phyloP scores from a whole-genome alignment of 2,797 vertebrate genomes.

The Peromyscus aztecus region DNA sequence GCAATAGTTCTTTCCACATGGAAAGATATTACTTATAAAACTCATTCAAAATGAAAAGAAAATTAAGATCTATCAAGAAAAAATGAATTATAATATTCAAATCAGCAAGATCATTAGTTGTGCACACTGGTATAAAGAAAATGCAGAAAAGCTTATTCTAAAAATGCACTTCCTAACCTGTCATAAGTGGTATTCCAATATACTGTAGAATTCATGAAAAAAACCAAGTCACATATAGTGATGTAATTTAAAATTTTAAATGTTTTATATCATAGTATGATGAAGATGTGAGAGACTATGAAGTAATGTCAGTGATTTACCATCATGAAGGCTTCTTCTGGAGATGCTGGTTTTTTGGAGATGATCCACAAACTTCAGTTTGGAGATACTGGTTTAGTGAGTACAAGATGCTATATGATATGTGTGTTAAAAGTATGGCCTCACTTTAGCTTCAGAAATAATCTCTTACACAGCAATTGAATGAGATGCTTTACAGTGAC shows the following conservation, averaged over 20 bases:
- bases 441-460: neutral
- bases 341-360: slow-evolving; percentile 91
- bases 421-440: neutral
- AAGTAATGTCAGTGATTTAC: slow-evolving; percentile 84
- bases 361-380: slow-evolving; percentile 87
- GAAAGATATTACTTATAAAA: neutral
- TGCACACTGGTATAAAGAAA: neutral
- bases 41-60: neutral
- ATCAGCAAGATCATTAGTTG: neutral
- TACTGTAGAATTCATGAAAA: neutral
- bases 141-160: neutral
- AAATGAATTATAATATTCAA: neutral
- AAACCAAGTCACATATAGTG: neutral
- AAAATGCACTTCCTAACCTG: neutral
- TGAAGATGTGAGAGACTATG: neutral
- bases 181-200: neutral
- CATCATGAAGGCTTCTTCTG: slow-evolving; percentile 95
- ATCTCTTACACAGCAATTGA: neutral
- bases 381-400: slow-evolving; percentile 93
- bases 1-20: neutral
- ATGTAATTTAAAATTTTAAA: neutral
- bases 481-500: neutral
- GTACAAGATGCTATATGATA: slow-evolving; percentile 70
- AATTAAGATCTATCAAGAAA: neutral
- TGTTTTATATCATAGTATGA: slow-evolving; percentile 59